A percentile compares a stretch with the other conserved stretches of the same genome.
These are phyloP conservation scores for Monomorium pharaonis DNA, from an alignment of 1,140 invertebrate genomes.

Conservation along the genomic window DNA sequence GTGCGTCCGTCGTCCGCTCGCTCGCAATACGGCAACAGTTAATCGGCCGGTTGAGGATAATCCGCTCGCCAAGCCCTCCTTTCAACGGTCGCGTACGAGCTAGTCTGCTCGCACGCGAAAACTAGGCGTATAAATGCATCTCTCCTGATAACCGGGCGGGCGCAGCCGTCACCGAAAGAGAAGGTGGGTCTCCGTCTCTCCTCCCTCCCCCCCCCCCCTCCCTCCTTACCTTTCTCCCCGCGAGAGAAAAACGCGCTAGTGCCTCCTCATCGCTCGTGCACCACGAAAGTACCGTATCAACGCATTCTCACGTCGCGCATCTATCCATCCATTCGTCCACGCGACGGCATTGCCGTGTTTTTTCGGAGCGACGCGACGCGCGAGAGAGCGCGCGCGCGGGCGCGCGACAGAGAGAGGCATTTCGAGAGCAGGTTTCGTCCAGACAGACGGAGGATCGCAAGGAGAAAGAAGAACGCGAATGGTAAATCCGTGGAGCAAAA, in stretches of 20 bases:
- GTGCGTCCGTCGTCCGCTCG: background rate
- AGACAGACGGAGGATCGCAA: background rate
- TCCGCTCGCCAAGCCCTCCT: background rate
- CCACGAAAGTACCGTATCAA: background rate
- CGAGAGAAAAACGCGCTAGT: too few relatives aligned
- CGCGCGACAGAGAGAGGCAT: background rate
- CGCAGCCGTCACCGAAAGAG: background rate
- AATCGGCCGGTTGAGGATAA: constrained; percentile 1
- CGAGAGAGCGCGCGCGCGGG: background rate
- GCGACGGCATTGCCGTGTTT: background rate
- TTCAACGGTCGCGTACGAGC: background rate
- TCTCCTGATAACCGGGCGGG: constrained; percentile 65
- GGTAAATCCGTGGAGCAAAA: background rate
- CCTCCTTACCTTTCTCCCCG: background rate
- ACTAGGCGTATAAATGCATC: constrained; percentile 63
- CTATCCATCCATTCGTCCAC: too few relatives aligned
- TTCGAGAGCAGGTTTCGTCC: background rate
- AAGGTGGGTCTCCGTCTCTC: constrained; percentile 54
- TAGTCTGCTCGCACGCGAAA: constrained; percentile 21
- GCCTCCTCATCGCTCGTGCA: background rate
- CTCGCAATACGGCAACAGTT: background rate
- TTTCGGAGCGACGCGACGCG: background rate
- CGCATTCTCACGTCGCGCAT: constrained; percentile 14
- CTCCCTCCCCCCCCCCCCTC: too few relatives aligned
- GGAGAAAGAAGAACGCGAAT: background rate